Conservation (phyloP, 2,113 vertebrate genomes). For the Gymnarchus niloticus region DNA sequence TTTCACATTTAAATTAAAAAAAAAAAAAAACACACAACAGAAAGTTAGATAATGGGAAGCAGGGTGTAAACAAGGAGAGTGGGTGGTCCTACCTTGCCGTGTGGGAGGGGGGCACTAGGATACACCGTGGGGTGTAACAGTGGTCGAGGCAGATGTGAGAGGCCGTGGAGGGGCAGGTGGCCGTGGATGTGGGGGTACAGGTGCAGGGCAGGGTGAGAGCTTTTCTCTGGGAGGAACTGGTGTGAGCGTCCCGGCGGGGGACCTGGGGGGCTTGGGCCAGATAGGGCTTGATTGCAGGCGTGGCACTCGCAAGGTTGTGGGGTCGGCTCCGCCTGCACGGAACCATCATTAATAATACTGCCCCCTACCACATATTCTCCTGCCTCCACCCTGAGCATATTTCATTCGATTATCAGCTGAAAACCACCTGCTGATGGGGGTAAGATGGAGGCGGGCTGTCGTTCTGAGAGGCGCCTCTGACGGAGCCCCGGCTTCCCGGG, state of each 20-base stretch:
- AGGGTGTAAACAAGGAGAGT: not conserved
- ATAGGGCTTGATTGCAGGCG: conserved; percentile 86
- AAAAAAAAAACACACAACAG: not conserved
- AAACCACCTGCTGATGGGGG: conserved; percentile 67
- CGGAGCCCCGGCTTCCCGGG: conserved; percentile 56
- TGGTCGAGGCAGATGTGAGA: conserved; percentile 80
- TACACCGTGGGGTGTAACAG: conserved; percentile 89
- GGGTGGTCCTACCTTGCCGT: conserved; percentile 78
- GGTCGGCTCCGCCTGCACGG: conserved; percentile 69
- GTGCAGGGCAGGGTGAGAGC: conserved; percentile 85
- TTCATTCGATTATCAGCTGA: conserved; percentile 5
- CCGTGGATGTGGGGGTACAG: conserved; percentile 97
- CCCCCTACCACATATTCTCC: too few relatives aligned
- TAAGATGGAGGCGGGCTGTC: conserved; percentile 76
- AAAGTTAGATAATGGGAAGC: conserved; percentile 62
- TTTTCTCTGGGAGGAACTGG: conserved; percentile 88
- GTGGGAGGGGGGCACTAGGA: conserved; percentile 84
- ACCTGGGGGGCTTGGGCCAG: conserved; percentile 65
- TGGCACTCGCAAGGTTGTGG: conserved; percentile 90
- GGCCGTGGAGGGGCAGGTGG: conserved; percentile 87
- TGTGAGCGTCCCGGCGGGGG: conserved; percentile 74
- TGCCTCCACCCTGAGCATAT: not conserved
- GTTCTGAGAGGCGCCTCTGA: conserved; percentile 53
- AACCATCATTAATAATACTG: too few relatives aligned
- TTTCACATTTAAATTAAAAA: not conserved